phyloP scores from a whole-genome alignment of 2,888 invertebrate species.

The Parapristionchus giblindavisi region DNA sequence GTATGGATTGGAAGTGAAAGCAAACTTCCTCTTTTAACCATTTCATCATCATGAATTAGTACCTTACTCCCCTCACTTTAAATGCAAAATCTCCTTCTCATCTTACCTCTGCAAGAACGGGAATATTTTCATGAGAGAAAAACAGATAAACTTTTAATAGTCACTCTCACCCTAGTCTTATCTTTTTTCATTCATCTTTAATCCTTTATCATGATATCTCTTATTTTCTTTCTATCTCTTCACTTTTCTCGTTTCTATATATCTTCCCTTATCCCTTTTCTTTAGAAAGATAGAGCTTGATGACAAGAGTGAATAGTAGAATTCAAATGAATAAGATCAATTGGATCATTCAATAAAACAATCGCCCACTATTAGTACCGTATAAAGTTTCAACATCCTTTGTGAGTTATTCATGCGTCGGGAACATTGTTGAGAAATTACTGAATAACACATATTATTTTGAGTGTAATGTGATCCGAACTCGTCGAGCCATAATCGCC shows the following conservation, averaged over 20 bases:
- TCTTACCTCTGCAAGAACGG: not conserved
- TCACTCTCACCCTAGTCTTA: not conserved
- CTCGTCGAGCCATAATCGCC: not conserved
- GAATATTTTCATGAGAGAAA: too few species aligned
- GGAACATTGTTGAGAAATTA: not conserved
- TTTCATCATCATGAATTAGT: not conserved
- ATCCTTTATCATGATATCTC: not conserved
- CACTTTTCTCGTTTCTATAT: too few species aligned
- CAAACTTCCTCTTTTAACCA: not conserved
- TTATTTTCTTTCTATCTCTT: not conserved
- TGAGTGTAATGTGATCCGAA: not conserved
- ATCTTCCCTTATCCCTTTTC: too few species aligned
- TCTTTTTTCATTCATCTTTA: not conserved
- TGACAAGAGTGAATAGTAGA: not conserved
- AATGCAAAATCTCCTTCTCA: not conserved
- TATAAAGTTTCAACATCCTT: not conserved
- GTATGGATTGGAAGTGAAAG: too few species aligned
- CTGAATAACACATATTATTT: not conserved
- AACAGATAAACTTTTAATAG: not conserved
- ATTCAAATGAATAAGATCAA: not conserved
- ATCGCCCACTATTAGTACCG: not conserved
- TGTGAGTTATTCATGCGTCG: not conserved
- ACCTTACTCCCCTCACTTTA: not conserved
- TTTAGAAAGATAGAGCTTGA: not conserved
- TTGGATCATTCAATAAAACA: not conserved